A percentile compares a stretch with the other conserved stretches of the same genome.
phyloP scores from a whole-genome alignment of 2,888 invertebrate genomes.

The Brassicogethes aeneus region DNA sequence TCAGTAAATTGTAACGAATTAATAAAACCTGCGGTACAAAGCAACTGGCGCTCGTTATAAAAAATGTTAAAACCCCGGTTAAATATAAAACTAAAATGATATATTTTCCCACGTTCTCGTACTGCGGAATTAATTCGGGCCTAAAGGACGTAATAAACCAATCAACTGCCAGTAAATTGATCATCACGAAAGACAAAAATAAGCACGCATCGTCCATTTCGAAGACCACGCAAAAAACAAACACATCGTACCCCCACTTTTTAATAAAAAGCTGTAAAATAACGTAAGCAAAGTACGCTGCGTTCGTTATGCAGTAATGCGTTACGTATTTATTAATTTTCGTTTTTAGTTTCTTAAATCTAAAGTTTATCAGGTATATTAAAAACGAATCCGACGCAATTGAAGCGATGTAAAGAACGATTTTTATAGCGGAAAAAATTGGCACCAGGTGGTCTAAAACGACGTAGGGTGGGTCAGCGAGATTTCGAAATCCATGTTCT shows the following conservation, averaged over 20 bases:
- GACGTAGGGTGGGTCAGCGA: background rate
- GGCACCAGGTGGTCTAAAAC: background rate
- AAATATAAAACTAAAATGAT: background rate
- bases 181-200: slow-evolving; percentile 2
- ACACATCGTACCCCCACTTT: background rate
- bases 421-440: background rate
- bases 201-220: slow-evolving; percentile 1
- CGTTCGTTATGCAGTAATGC: slow-evolving; percentile 5
- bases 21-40: background rate
- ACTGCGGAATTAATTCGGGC: slow-evolving; percentile 5
- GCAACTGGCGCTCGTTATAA: background rate
- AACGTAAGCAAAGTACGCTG: background rate
- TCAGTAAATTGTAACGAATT: background rate
- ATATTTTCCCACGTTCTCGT: slow-evolving; percentile 1
- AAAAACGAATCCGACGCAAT: background rate
- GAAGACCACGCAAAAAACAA: background rate
- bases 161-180: slow-evolving; percentile 6
- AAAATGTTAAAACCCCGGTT: background rate
- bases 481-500: background rate
- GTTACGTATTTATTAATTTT: slow-evolving; percentile 2
- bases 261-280: background rate
- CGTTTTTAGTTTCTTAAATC: slow-evolving; percentile 4
- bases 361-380: background rate
- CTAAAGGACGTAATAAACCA: slow-evolving; percentile 11
- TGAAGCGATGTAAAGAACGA: background rate